Base-by-base conservation (phyloP, 2,797 vertebrate species). In the Manis pentadactyla region DNA sequence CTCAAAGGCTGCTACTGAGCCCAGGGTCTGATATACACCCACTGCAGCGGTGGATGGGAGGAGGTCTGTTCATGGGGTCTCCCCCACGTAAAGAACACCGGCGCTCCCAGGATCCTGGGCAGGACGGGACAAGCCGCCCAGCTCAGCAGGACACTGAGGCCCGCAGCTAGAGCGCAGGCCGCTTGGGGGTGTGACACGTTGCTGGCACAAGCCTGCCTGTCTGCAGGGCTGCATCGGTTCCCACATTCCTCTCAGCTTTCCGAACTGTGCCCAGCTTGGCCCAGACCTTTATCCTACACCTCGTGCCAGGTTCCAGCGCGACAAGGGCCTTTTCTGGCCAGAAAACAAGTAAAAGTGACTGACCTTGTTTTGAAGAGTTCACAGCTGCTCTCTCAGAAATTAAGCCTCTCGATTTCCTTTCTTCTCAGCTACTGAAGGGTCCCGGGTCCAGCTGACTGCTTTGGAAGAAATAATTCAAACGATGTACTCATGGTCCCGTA, bases 301-400 rank as follows among this genome's bases (percentile, higher is more conserved):
- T 37, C 15, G 0, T 57, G 87, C 94, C 96, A 94, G 66, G 21
- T 93, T 84, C 85, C 87, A 90, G n/a, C 79, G 63, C 37, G 90
- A 77, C 69, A 92, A 85, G 93, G 92, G 13, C 69, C 93, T 97
- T 94, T 96, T 39, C 88, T 63, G 75, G 93, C 49, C 90, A 64
- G 23, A 90, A 55, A 46, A 46, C 46, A 46, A 83, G 11, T n/a
- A 29, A 64, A 97, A 96, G 87, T 84, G 95, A 61, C 8, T 95
- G 91, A 91, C 94, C 84, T 97, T 75, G 90, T 61, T 23, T 19
- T 29, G 29, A 86, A 96, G 96, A 59, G 42, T 1, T 61, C 57
- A 77, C 17, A 3, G 3, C 55, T 42, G n/a, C 7, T 23, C 10
- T 78, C 34, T 86, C 63, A 77, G 96, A 97, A 97, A 68, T 19